Conservation (phyloP, 2,797 vertebrate species). For the Argyrosomus regius region DNA sequence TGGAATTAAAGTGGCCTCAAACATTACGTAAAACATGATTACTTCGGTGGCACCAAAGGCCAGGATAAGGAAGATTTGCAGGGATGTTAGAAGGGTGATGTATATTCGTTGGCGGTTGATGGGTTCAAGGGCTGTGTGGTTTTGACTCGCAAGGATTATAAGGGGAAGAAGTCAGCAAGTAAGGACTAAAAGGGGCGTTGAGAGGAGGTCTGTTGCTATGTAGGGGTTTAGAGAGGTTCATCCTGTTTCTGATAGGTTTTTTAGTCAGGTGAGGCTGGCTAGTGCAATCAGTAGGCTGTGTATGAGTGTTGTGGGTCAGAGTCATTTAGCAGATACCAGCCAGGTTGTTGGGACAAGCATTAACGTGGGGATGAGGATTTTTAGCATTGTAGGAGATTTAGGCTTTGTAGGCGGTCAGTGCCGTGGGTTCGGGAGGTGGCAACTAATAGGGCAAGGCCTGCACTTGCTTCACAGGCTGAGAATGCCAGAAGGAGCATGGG, state of each 20-base stretch:
- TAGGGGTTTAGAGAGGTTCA: accelerated
- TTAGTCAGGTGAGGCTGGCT: accelerated
- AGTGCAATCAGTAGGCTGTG: neutral
- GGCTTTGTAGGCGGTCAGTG: slow-evolving; percentile 5
- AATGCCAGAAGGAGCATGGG: slow-evolving; percentile 47
- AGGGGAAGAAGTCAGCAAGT: slow-evolving; percentile 61
- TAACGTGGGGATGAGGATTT: slow-evolving; percentile 17
- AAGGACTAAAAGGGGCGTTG: neutral
- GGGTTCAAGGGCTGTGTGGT: neutral
- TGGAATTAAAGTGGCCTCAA: slow-evolving; percentile 60
- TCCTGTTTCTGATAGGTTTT: accelerated
- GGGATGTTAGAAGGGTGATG: accelerated
- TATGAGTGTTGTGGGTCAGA: accelerated
- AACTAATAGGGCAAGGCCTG: slow-evolving; percentile 43
- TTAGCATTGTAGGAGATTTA: slow-evolving; percentile 76
- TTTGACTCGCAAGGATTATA: slow-evolving; percentile 67
- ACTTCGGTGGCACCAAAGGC: slow-evolving; percentile 51
- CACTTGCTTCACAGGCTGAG: slow-evolving; percentile 64
- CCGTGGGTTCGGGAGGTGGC: slow-evolving; percentile 62
- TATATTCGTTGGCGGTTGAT: slow-evolving; percentile 18
- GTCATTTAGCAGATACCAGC: accelerated
- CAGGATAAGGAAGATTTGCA: slow-evolving; percentile 35
- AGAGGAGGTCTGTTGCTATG: slow-evolving; percentile 11
- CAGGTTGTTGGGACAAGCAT: slow-evolving; percentile 17
- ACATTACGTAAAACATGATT: slow-evolving; percentile 57